phyloP scores from a whole-genome alignment of 2,113 vertebrate genomes.

The Taurulus bubalis region DNA sequence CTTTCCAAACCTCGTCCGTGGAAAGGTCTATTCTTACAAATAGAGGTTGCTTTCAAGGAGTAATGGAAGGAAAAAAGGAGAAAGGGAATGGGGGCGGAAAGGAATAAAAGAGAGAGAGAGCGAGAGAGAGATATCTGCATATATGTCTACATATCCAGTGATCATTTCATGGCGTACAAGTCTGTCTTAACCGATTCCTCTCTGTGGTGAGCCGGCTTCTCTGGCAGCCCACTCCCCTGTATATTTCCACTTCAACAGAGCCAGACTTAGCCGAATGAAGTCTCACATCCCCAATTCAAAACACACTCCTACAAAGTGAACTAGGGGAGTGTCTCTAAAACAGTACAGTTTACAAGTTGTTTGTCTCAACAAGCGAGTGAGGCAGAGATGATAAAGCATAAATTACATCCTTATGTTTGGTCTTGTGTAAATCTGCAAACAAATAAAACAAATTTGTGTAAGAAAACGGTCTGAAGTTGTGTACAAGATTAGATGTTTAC shows the following conservation, averaged over 20 bases:
- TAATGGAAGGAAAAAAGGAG: not conserved
- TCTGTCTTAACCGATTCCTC: slow-evolving; percentile 39
- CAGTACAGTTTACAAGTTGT: slow-evolving; percentile 34
- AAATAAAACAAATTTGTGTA: not conserved
- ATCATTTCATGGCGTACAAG: not conserved
- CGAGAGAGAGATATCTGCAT: not conserved
- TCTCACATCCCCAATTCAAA: slow-evolving; percentile 47
- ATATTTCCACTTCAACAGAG: slow-evolving; percentile 54
- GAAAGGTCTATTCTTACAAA: slow-evolving; percentile 61
- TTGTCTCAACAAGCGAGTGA: slow-evolving; percentile 45
- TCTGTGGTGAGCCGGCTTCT: slow-evolving; percentile 1
- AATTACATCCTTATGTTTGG: not conserved
- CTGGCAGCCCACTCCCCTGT: slow-evolving; percentile 17
- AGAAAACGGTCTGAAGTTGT: not conserved
- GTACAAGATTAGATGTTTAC: not conserved
- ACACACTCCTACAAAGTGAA: too few species aligned
- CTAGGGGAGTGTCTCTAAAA: slow-evolving; percentile 32
- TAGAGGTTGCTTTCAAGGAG: slow-evolving; percentile 9
- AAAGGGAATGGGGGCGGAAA: not conserved
- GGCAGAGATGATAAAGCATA: not conserved
- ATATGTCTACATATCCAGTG: not conserved
- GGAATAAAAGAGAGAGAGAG: not conserved
- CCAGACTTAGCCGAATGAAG: slow-evolving; percentile 31
- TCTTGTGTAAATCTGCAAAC: not conserved
- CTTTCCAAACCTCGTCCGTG: slow-evolving; percentile 27